phyloP scores from a whole-genome alignment of 2,888 invertebrate species.

The Calliphora vomitoria region DNA sequence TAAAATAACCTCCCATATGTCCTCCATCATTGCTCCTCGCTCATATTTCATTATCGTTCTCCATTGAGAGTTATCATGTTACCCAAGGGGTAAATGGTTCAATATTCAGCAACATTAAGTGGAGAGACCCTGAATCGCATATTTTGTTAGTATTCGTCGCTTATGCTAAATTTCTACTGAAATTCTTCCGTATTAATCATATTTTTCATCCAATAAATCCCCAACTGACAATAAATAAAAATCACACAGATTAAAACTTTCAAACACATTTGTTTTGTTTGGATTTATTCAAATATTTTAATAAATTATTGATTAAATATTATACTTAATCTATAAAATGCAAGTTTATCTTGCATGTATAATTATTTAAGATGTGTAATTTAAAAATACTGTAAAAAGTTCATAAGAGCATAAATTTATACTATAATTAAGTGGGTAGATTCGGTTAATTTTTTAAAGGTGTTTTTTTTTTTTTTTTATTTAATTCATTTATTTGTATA shows the following conservation, averaged over 20 bases:
- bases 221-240: background rate
- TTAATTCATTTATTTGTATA: conserved; percentile 19
- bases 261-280: conserved; percentile 43
- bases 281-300: conserved; percentile 52
- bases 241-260: background rate
- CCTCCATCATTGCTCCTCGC: too few species aligned
- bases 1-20: too few species aligned
- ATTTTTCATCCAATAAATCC: too few species aligned
- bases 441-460: conserved; percentile 47
- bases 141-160: too few species aligned
- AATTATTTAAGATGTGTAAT: conserved; percentile 48
- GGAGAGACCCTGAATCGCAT: too few species aligned
- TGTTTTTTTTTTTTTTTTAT: conserved; percentile 23
- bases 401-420: conserved; percentile 73
- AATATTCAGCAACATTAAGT: too few species aligned
- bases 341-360: conserved; percentile 54
- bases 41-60: too few species aligned
- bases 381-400: conserved; percentile 70
- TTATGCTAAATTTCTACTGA: too few species aligned
- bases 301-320: conserved; percentile 67
- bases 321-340: conserved; percentile 45
- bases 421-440: conserved; percentile 67
- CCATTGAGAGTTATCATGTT: too few species aligned
- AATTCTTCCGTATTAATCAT: too few species aligned
- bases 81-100: too few species aligned